Percentiles rank a stretch among this genome's conserved stretches.
phyloP scores from a whole-genome alignment of 2,797 vertebrate species.

The Toxotes lorentzi region DNA sequence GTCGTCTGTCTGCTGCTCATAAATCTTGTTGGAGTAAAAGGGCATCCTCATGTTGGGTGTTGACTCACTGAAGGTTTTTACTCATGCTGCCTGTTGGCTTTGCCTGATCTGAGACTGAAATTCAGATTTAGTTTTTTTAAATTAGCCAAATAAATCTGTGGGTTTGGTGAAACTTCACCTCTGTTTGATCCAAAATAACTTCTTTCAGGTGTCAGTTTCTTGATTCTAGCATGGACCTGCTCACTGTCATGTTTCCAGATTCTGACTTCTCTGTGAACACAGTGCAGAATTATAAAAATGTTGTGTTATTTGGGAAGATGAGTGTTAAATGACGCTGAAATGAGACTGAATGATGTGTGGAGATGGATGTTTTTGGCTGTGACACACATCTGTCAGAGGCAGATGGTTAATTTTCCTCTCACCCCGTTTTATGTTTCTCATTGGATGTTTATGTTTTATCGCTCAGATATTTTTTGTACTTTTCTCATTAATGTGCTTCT shows the following conservation, averaged over 20 bases:
- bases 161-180: background rate
- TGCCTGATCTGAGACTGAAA: background rate
- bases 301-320: background rate
- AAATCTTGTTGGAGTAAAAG: background rate
- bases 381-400: slow-evolving; percentile 5
- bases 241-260: too few relatives aligned
- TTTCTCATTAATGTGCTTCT: background rate
- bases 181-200: too few relatives aligned
- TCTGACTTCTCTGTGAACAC: too few relatives aligned
- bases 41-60: background rate
- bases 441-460: background rate
- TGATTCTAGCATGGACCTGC: background rate
- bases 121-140: background rate
- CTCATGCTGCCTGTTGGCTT: background rate
- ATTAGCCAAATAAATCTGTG: background rate
- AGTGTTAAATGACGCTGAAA: background rate
- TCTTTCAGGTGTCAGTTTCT: too few relatives aligned
- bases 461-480: background rate
- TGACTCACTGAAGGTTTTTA: background rate
- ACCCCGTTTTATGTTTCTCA: background rate
- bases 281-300: background rate
- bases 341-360: background rate
- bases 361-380: background rate
- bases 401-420: slow-evolving; percentile 15
- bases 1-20: background rate